phyloP scores from a whole-genome alignment of 2,113 vertebrate genomes.

The Semicossyphus pulcher region DNA sequence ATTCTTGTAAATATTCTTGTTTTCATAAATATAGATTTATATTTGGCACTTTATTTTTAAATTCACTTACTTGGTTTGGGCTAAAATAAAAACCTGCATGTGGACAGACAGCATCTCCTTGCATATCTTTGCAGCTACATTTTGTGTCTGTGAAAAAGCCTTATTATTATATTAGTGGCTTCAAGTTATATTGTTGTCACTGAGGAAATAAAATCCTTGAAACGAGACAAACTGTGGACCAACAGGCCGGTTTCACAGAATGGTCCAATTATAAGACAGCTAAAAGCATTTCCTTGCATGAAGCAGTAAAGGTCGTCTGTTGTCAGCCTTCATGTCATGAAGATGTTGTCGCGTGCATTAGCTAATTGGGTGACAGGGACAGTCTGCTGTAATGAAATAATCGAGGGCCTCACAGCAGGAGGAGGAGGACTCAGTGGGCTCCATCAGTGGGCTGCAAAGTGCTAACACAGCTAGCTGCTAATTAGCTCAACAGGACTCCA shows the following conservation, averaged over 20 bases:
- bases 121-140: too few relatives aligned
- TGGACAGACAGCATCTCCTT: too few relatives aligned
- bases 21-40: too few relatives aligned
- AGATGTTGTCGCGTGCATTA: slow-evolving; percentile 20
- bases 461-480: slow-evolving; percentile 27
- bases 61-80: too few relatives aligned
- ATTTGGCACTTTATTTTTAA: too few relatives aligned
- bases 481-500: slow-evolving; percentile 38
- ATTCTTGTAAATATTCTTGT: too few relatives aligned
- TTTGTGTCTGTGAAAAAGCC: too few relatives aligned
- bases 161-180: too few relatives aligned
- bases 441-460: slow-evolving; percentile 8
- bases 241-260: not conserved
- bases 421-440: not conserved
- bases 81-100: too few relatives aligned
- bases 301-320: not conserved
- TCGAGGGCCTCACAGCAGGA: not conserved
- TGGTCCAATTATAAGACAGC: too few relatives aligned
- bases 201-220: too few relatives aligned
- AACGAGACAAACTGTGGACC: not conserved
- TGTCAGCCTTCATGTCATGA: not conserved
- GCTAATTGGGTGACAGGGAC: slow-evolving; percentile 13
- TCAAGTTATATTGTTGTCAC: too few relatives aligned
- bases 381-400: slow-evolving; percentile 26
- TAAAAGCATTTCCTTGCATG: not conserved